These are phyloP conservation scores for Paracanthobrama guichenoti DNA, from an alignment of 2,113 vertebrate species.

Conservation along the genomic window DNA sequence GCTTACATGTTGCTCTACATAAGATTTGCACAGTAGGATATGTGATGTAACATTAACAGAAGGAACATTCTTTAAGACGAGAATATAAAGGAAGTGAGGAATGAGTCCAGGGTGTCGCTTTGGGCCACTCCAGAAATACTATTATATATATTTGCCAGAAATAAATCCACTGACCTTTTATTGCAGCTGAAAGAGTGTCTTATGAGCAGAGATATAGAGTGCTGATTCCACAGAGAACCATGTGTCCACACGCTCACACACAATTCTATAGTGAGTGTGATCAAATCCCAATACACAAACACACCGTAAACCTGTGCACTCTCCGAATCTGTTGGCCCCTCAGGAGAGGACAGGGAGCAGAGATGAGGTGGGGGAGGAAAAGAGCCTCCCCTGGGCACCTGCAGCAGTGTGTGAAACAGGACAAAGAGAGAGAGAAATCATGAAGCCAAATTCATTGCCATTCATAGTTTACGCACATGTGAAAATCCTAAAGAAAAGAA, in stretches of 20 bases:
- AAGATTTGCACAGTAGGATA: background rate
- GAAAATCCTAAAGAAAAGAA: background rate
- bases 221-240: slow-evolving; percentile 51
- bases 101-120: slow-evolving; percentile 57
- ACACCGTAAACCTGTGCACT: slow-evolving; percentile 34
- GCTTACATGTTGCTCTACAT: background rate
- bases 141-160: slow-evolving; percentile 64
- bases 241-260: slow-evolving; percentile 47
- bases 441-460: slow-evolving; percentile 15
- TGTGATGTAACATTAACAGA: slow-evolving; percentile 63
- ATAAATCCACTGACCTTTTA: slow-evolving; percentile 69
- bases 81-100: slow-evolving; percentile 53
- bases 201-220: slow-evolving; percentile 54
- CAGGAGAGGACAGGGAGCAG: background rate
- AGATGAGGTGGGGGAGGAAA: background rate
- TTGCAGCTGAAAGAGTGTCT: slow-evolving; percentile 52
- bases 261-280: background rate
- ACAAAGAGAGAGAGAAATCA: slow-evolving; percentile 58
- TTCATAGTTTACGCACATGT: background rate
- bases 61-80: slow-evolving; percentile 58
- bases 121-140: slow-evolving; percentile 61
- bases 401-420: slow-evolving; percentile 63
- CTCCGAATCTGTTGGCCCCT: background rate
- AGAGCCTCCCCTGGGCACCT: slow-evolving; percentile 51
- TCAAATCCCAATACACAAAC: slow-evolving; percentile 34